A percentile compares a stretch with the other conserved stretches of the same genome.
Evolutionary conservation across 2,797 vertebrate genomes (phyloP).

Genomic region (Catharus ustulatus): DNA sequence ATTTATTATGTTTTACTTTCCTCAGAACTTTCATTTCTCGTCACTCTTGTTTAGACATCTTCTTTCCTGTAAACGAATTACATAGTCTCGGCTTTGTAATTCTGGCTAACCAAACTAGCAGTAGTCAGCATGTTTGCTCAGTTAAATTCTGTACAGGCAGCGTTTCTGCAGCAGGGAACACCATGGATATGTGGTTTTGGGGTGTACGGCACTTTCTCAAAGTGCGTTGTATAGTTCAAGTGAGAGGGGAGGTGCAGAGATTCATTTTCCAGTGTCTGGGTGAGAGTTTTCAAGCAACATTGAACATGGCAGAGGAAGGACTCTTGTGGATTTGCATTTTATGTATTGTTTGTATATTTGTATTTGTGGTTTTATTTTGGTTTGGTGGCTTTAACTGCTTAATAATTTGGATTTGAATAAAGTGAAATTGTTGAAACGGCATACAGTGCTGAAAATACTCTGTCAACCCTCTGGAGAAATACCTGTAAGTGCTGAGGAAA

Average conservation of each 20-base stretch:
- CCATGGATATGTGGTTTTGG: not conserved
- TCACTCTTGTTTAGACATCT: not conserved
- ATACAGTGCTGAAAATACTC: not conserved
- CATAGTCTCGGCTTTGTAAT: not conserved
- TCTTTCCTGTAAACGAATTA: not conserved
- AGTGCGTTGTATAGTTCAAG: not conserved
- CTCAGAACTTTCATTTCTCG: not conserved
- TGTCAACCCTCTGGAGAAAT: slow-evolving; percentile 59
- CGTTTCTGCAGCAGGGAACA: not conserved
- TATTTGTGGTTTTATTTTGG: not conserved
- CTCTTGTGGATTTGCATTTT: not conserved
- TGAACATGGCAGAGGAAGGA: not conserved
- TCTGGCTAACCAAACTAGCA: not conserved
- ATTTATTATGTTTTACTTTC: not conserved
- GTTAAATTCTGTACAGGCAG: not conserved
- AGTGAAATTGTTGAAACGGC: not conserved
- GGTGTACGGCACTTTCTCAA: not conserved
- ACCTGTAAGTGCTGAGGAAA: slow-evolving; percentile 47
- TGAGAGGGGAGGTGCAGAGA: not conserved
- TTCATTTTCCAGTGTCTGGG: not conserved
- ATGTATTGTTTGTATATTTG: not conserved
- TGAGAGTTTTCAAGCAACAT: not conserved
- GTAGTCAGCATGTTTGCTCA: not conserved
- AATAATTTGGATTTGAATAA: not conserved
- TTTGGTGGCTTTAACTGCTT: not conserved